Evolutionary conservation across 64 coral and sea anemone species (phyloP).

Genomic region (Catalaphyllia jardinei): DNA sequence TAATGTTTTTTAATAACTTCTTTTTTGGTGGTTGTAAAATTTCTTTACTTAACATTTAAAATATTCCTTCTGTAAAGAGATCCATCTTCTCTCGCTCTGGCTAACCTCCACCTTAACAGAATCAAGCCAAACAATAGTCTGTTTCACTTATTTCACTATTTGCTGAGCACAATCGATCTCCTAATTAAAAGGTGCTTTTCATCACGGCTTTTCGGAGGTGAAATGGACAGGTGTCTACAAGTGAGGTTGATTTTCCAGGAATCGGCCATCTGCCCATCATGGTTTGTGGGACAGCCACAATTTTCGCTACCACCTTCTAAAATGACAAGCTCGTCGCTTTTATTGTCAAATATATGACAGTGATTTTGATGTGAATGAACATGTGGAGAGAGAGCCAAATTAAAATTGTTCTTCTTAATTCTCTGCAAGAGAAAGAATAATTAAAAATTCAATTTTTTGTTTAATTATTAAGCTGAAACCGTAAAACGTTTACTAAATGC

Average conservation of each 20-base stretch:
- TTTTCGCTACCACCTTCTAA: neutral
- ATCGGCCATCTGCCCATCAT: neutral
- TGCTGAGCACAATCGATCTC: neutral
- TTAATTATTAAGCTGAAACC: neutral
- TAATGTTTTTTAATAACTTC: too few species aligned
- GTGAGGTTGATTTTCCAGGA: neutral
- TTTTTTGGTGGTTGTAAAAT: too few species aligned
- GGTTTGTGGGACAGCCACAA: neutral
- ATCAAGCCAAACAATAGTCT: too few species aligned
- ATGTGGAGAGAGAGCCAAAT: neutral
- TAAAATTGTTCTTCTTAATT: neutral
- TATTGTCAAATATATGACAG: neutral
- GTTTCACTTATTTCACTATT: too few species aligned
- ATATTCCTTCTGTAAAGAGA: too few species aligned
- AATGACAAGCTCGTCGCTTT: neutral
- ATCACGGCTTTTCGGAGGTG: neutral
- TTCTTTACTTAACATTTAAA: too few species aligned
- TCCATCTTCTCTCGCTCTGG: too few species aligned
- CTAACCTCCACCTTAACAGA: too few species aligned
- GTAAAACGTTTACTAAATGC: neutral
- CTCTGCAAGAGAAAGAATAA: neutral
- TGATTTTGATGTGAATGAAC: neutral
- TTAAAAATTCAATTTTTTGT: slow-evolving; percentile 1
- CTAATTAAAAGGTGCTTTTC: neutral
- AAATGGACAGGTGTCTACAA: neutral